Conservation (phyloP, 2,113 vertebrate genomes). For the Perca flavescens region DNA sequence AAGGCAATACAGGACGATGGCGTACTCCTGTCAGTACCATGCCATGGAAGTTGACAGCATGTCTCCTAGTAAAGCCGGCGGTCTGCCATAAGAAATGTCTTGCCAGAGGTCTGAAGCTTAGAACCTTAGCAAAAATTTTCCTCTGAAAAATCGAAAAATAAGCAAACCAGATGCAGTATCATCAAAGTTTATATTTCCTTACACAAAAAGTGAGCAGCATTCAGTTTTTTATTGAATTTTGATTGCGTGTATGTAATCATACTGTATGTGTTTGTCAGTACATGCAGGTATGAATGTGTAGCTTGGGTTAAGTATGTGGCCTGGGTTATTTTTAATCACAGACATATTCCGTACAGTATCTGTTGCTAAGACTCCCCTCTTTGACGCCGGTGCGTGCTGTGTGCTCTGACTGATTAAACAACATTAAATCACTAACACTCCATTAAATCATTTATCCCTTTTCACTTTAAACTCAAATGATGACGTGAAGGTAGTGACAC, state of each 20-base stretch:
- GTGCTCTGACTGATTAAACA: slow-evolving; percentile 44
- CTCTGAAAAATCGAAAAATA: background rate
- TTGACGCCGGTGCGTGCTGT: slow-evolving; percentile 4
- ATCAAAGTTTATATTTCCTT: background rate
- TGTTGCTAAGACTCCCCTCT: slow-evolving; percentile 49
- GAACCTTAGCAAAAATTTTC: background rate
- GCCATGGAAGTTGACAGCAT: background rate
- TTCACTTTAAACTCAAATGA: slow-evolving; percentile 15
- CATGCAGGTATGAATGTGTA: background rate
- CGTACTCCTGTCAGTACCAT: background rate
- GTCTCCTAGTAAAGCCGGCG: background rate
- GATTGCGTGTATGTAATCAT: background rate
- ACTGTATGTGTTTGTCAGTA: background rate
- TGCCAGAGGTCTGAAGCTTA: too few species aligned
- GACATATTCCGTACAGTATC: background rate
- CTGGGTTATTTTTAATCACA: background rate
- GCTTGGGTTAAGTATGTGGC: background rate
- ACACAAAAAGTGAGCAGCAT: background rate
- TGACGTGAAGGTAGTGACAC: slow-evolving; percentile 2
- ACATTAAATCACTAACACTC: slow-evolving; percentile 36
- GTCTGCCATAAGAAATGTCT: background rate
- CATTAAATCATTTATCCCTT: slow-evolving; percentile 43
- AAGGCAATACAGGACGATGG: background rate
- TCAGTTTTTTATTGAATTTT: background rate
- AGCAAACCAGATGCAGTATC: background rate